These are phyloP conservation scores for Pimpla rufipes DNA, from an alignment of 2,888 invertebrate genomes.

Conservation along the genomic window DNA sequence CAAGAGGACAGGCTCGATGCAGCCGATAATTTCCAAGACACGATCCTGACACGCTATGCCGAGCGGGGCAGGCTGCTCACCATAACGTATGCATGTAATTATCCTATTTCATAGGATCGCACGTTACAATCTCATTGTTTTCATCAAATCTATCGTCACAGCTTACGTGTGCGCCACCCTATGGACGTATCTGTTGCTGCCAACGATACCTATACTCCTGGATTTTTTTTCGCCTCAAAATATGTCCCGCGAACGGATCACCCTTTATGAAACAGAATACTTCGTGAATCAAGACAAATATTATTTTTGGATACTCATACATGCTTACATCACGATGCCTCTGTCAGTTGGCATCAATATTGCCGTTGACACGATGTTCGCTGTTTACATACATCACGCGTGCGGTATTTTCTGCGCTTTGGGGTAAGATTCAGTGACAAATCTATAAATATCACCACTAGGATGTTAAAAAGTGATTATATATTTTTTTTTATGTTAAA, in stretches of 20 bases:
- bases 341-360: slow-evolving; percentile 53
- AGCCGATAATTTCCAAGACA: slow-evolving; percentile 17
- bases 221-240: slow-evolving; percentile 62
- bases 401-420: slow-evolving; percentile 63
- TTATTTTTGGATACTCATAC: slow-evolving; percentile 60
- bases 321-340: slow-evolving; percentile 67
- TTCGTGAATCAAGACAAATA: slow-evolving; percentile 64
- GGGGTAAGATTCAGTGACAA: slow-evolving; percentile 36
- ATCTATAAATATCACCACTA: slow-evolving; percentile 19
- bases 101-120: neutral
- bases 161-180: slow-evolving; percentile 56
- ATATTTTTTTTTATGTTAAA: too few species aligned
- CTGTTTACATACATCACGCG: slow-evolving; percentile 62
- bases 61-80: slow-evolving; percentile 36
- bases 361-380: slow-evolving; percentile 64
- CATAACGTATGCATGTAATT: slow-evolving; percentile 51
- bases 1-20: slow-evolving; percentile 46
- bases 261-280: slow-evolving; percentile 67
- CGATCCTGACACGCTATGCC: slow-evolving; percentile 46
- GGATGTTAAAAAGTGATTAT: slow-evolving; percentile 45
- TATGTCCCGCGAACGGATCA: slow-evolving; percentile 57
- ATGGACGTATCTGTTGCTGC: slow-evolving; percentile 56
- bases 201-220: slow-evolving; percentile 41
- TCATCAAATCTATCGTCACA: neutral
- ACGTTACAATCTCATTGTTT: neutral